phyloP scores from a whole-genome alignment of 2,797 vertebrate species.

The Tauraco hartlaubi region DNA sequence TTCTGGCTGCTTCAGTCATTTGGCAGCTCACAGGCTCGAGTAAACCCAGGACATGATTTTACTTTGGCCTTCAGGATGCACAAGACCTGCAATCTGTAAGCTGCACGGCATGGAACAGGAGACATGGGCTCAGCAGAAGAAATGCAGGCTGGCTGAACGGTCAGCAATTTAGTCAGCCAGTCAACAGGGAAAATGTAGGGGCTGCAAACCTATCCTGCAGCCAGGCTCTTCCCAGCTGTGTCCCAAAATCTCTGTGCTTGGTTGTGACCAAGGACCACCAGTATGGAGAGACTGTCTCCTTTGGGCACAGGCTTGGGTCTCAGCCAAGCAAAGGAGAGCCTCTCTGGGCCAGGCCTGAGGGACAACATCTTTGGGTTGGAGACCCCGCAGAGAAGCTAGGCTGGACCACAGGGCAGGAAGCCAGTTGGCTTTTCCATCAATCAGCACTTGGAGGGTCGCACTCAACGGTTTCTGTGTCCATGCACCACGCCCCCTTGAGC shows the following conservation, averaged over 20 bases:
- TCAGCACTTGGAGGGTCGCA: neutral
- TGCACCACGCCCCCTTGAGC: neutral
- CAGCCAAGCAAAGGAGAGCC: neutral
- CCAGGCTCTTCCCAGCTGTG: neutral
- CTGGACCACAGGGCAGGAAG: neutral
- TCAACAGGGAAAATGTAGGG: neutral
- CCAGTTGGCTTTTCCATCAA: neutral
- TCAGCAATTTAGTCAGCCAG: neutral
- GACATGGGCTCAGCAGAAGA: neutral
- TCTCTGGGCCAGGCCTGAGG: neutral
- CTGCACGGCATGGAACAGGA: neutral
- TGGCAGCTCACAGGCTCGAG: neutral
- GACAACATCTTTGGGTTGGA: neutral
- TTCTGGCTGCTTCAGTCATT: neutral
- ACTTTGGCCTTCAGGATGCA: neutral
- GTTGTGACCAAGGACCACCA: neutral
- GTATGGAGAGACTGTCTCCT: neutral
- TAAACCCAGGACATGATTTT: neutral
- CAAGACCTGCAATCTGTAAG: neutral
- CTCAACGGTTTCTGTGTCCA: neutral
- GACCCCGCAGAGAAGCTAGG: neutral
- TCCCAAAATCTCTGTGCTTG: neutral
- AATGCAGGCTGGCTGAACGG: neutral
- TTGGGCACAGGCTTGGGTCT: neutral
- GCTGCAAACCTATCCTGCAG: neutral